Conservation (phyloP, 2,113 vertebrate species). For the Corynorhinus townsendii region DNA sequence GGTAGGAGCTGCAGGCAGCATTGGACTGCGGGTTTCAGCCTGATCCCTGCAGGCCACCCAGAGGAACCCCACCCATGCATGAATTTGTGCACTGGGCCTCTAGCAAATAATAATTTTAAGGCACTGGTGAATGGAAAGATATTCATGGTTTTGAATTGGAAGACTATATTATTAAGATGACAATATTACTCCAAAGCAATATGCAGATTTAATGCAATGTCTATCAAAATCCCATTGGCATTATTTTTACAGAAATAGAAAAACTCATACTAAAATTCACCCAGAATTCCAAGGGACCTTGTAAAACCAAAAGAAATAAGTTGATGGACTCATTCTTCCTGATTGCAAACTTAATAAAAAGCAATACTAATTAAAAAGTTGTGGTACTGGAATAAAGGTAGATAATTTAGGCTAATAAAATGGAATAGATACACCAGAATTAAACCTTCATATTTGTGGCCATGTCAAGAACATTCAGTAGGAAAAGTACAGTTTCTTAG, state of each 20-base stretch:
- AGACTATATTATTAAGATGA: neutral
- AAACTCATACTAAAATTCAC: no score
- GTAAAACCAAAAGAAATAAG: neutral
- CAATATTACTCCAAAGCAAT: neutral
- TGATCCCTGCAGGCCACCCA: no score
- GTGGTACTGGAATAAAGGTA: neutral
- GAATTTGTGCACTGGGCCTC: no score
- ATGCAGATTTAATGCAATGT: neutral
- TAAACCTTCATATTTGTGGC: neutral
- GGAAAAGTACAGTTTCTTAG: neutral
- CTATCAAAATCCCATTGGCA: no score
- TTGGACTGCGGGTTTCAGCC: no score
- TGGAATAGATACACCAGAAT: neutral
- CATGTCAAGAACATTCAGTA: neutral
- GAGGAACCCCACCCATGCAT: no score
- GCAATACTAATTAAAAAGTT: neutral
- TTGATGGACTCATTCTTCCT: neutral
- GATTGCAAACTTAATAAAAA: neutral
- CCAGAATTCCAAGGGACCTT: no score
- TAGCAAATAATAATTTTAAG: no score
- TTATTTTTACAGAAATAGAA: no score
- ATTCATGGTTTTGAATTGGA: neutral
- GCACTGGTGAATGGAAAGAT: neutral
- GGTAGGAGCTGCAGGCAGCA: no score
- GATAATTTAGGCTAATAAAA: neutral